A percentile compares a stretch with the other conserved stretches of the same genome.
Conservation (phyloP, 2,888 invertebrate species). For the Ectropis crepuscularia region DNA sequence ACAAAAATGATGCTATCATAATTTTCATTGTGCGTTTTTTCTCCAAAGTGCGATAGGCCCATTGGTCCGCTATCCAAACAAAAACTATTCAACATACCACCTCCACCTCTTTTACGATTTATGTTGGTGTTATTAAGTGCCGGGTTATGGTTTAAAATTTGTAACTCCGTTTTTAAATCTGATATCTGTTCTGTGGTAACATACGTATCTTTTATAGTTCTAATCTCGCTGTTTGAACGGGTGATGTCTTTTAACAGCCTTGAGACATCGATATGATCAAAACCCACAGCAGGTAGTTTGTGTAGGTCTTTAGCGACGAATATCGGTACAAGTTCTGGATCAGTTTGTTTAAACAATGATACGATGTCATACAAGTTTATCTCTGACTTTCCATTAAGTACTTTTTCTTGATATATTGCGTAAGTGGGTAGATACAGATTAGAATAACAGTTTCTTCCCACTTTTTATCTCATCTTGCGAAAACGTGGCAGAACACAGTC, state of each 20-base stretch:
- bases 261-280: too few relatives aligned
- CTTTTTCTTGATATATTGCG: neutral
- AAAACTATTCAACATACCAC: neutral
- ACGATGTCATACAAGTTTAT: constrained; percentile 4
- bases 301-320: too few relatives aligned
- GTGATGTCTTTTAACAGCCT: neutral
- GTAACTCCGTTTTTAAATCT: too few relatives aligned
- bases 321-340: too few relatives aligned
- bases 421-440: neutral
- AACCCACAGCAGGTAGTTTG: too few relatives aligned
- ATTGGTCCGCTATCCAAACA: neutral
- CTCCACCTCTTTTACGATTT: too few relatives aligned
- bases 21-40: neutral
- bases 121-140: too few relatives aligned
- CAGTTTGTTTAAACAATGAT: constrained; percentile 3
- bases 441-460: neutral
- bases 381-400: constrained; percentile 1
- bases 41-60: neutral
- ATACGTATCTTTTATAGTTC: neutral
- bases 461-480: constrained; percentile 4
- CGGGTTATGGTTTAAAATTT: too few relatives aligned
- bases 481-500: constrained; percentile 5
- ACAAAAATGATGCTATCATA: neutral
- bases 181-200: neutral
- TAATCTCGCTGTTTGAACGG: neutral